Conservation (phyloP, 2,888 invertebrate species). For the Adela reaumurella region DNA sequence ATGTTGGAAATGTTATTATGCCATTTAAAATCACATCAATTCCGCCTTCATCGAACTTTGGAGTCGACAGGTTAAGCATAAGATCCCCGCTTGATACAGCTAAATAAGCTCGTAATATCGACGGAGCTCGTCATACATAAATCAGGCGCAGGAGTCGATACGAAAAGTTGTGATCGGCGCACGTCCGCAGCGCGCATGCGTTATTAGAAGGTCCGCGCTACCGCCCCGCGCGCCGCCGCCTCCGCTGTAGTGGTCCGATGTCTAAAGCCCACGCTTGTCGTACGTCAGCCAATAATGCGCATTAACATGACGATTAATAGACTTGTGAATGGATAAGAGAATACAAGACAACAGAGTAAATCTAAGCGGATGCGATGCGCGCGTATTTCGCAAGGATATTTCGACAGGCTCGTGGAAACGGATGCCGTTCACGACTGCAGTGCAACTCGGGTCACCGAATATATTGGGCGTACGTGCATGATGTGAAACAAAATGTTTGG, state of each 20-base stretch:
- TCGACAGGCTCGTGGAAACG: too few species aligned
- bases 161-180: conserved; percentile 25
- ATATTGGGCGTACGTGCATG: too few species aligned
- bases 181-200: conserved; percentile 18
- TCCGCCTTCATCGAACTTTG: neutral
- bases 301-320: neutral
- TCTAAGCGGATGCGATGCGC: too few species aligned
- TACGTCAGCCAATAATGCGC: neutral
- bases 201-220: neutral
- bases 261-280: neutral
- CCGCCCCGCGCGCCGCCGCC: neutral
- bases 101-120: conserved; percentile 36
- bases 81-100: conserved; percentile 38
- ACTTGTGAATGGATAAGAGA: neutral
- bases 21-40: neutral
- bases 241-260: neutral
- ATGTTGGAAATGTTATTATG: neutral
- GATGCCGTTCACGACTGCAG: too few species aligned
- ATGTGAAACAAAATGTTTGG: too few species aligned
- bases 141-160: conserved; percentile 32
- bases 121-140: conserved; percentile 31
- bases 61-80: neutral
- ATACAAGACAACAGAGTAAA: neutral
- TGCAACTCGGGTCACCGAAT: too few species aligned
- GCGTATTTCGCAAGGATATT: too few species aligned